Percentiles rank a stretch among this genome's conserved stretches.
These are phyloP conservation scores for Diarsia dahlii DNA, from an alignment of 2,888 invertebrate genomes.

Conservation along the genomic window DNA sequence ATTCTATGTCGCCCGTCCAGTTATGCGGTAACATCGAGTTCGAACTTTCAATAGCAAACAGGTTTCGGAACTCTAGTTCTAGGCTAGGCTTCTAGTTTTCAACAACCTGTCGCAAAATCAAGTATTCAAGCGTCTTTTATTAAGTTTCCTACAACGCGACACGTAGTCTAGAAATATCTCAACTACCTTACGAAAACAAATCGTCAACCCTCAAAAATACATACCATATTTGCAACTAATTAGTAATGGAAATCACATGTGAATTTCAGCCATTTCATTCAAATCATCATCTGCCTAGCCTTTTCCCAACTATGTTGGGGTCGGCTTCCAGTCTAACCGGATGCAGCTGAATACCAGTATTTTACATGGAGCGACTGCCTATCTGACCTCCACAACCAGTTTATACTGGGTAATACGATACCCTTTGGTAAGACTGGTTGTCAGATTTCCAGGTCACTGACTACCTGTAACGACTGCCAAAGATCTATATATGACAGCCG, in stretches of 20 bases:
- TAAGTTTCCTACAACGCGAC: conserved; percentile 8
- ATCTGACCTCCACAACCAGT: no score
- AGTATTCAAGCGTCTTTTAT: conserved; percentile 31
- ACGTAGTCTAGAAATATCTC: not conserved
- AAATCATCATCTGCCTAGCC: no score
- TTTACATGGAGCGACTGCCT: no score
- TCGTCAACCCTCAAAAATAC: not conserved
- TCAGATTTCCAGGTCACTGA: no score
- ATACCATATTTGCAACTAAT: not conserved
- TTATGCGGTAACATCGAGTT: conserved; percentile 24
- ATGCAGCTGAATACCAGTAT: no score
- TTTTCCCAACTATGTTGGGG: no score
- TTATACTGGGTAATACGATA: no score
- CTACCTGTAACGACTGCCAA: no score
- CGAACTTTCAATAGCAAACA: conserved; percentile 37
- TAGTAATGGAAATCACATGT: not conserved
- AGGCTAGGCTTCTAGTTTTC: conserved; percentile 57
- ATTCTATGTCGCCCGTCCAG: not conserved
- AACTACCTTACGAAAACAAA: not conserved
- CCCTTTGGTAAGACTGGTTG: no score
- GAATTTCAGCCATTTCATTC: conserved; percentile 17
- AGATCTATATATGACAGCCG: no score
- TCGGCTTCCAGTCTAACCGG: no score
- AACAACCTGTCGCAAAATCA: conserved; percentile 19
- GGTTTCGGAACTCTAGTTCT: conserved; percentile 51